Evolutionary conservation across 2,113 vertebrate species (phyloP).

Genomic region (Colius striatus): DNA sequence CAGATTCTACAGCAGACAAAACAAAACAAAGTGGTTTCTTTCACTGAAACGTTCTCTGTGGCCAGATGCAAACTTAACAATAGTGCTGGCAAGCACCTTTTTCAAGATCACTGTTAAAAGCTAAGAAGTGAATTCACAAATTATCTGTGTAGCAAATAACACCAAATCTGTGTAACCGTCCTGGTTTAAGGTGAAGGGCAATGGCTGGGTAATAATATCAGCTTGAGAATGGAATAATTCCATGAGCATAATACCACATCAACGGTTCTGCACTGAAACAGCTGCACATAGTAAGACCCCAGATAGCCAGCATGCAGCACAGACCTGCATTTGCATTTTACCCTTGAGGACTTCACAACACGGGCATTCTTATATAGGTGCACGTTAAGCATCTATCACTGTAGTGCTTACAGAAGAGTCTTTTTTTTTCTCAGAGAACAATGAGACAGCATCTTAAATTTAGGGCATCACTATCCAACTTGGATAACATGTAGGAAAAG

Average conservation of each 20-base stretch:
- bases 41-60: neutral
- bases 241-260: neutral
- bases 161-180: neutral
- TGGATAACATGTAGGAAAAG: neutral
- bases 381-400: neutral
- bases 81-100: neutral
- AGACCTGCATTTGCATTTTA: neutral
- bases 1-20: constrained; percentile 81
- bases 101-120: neutral
- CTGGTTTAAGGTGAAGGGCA: rapidly evolving
- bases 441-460: neutral
- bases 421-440: neutral
- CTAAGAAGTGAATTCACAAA: neutral
- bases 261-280: neutral
- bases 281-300: neutral
- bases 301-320: neutral
- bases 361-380: neutral
- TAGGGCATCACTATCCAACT: neutral
- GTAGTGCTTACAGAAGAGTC: neutral
- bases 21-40: neutral
- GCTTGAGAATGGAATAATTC: neutral
- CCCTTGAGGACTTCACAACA: neutral
- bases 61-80: neutral
- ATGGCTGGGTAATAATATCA: rapidly evolving
- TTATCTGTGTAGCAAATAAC: neutral